Evolutionary conservation across 2,888 invertebrate genomes (phyloP).

Genomic region (Theodoxus fluviatilis): DNA sequence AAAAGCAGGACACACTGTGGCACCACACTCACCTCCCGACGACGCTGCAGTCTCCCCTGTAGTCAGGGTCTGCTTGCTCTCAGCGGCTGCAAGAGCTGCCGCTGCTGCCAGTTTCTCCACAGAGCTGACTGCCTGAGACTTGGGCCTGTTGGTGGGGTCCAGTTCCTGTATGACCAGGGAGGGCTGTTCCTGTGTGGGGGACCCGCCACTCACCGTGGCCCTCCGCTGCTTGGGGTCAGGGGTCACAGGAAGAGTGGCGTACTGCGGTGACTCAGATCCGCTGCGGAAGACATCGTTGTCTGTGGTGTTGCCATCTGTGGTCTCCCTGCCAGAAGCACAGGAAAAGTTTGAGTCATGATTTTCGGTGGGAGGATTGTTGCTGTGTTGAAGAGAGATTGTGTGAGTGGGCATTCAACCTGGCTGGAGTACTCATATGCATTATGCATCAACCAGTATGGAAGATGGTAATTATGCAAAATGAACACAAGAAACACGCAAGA

Average conservation of each 20-base stretch:
- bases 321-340: constrained; percentile 30
- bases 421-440: too few species aligned
- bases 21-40: too few species aligned
- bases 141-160: constrained; percentile 51
- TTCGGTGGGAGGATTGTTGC: too few species aligned
- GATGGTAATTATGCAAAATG: too few species aligned
- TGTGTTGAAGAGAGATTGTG: too few species aligned
- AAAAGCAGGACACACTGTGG: too few species aligned
- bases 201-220: constrained; percentile 84
- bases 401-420: too few species aligned
- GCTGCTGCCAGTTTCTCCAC: constrained; percentile 33
- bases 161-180: constrained; percentile 55
- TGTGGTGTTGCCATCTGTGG: constrained; percentile 61
- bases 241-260: constrained; percentile 53
- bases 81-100: constrained; percentile 26
- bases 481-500: too few species aligned
- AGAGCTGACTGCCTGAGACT: constrained; percentile 41
- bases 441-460: too few species aligned
- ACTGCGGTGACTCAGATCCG: constrained; percentile 58
- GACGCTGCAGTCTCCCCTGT: too few species aligned
- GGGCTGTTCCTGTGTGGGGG: constrained; percentile 54
- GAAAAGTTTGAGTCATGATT: too few species aligned
- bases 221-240: constrained; percentile 73
- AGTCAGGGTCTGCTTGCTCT: constrained; percentile 25
- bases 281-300: constrained; percentile 66